Base-by-base conservation (phyloP, 2,113 vertebrate species). In the Thermophis baileyi region DNA sequence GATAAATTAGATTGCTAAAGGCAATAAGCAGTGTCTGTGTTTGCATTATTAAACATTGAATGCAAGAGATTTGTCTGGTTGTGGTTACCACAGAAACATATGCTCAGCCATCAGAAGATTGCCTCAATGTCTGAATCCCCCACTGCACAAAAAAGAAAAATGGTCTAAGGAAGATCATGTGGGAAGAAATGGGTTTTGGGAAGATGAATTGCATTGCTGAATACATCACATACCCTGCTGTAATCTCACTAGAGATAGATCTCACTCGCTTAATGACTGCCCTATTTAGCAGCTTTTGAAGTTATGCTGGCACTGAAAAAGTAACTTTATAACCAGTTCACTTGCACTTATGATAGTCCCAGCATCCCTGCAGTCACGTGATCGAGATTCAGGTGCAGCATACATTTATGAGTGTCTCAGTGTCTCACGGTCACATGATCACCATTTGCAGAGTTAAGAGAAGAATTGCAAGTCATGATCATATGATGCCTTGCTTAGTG, bases 41-140 rank as follows among this genome's bases (percentile, higher is more conserved):
- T 93, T 93, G 69, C 88, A 89, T 89, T 92, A 92, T 92, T 92
- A 92, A 89, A 92, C 69, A 85, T 89, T 89, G 85, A 74, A 85
- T 89, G 69, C 92, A 85, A 89, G 49, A 85, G 30, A 74, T 18
- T 25, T 93, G 92, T 89, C 88, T 89, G 51, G 88, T 24, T 53
- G 51, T 89, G 50, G 50, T 50, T 85, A 57, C 69, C 16, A 69
- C 53, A 93, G 69, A 85, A 93, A 85, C 6, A 14, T 89, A 30
- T 81, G 30, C 88, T 89, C 91, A 92, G 91, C 85, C 57, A 93
- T 89, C 69, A 50, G 44, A 46, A 92, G 69, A 49, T 44, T 85
- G 30, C 22, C 85, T 25, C 54, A 88, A 85, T 93, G 63, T 51
- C 74, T 44, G 10, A 89, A 47, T 40, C 51, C 40, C 22, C 24